These are phyloP conservation scores for Brachionichthys hirsutus DNA, from an alignment of 2,113 vertebrate species.

Conservation along the genomic window DNA sequence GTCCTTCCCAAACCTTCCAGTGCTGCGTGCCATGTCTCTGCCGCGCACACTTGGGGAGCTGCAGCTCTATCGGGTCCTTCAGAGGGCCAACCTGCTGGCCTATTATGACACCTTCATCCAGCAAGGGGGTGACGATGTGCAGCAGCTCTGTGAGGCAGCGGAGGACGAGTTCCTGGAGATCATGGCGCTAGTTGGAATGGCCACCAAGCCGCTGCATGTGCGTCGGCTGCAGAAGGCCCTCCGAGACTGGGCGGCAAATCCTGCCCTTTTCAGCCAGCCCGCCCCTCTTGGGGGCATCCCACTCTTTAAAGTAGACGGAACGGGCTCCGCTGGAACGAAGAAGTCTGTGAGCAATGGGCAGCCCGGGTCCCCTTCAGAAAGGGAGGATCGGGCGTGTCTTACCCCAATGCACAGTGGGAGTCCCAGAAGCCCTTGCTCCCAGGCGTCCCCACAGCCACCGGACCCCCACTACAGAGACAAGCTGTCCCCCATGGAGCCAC, in stretches of 20 bases:
- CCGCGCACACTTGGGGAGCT: constrained; percentile 95
- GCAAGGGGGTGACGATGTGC: constrained; percentile 97
- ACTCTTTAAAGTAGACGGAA: constrained; percentile 88
- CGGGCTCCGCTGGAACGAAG: constrained; percentile 71
- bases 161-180: constrained; percentile 99
- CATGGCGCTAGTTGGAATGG: constrained; percentile 99
- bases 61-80: constrained; percentile 95
- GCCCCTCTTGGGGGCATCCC: constrained; percentile 88
- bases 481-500: constrained; percentile 86
- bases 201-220: constrained; percentile 96
- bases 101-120: constrained; percentile 99
- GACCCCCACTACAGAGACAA: constrained; percentile 78
- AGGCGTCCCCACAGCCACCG: constrained; percentile 79
- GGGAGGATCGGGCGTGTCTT: constrained; percentile 78
- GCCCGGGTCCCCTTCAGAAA: constrained; percentile 83
- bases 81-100: constrained; percentile 92
- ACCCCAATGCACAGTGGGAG: constrained; percentile 82
- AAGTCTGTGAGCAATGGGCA: constrained; percentile 85
- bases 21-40: constrained; percentile 83
- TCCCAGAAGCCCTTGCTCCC: constrained; percentile 89
- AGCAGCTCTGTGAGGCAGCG: constrained; percentile 94
- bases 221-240: constrained; percentile 95
- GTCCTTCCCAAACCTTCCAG: constrained; percentile 36
- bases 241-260: constrained; percentile 95
- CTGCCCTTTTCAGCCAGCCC: constrained; percentile 91